Evolutionary conservation across 2,888 invertebrate genomes (phyloP).

Genomic region (Nephrotoma flavescens): DNA sequence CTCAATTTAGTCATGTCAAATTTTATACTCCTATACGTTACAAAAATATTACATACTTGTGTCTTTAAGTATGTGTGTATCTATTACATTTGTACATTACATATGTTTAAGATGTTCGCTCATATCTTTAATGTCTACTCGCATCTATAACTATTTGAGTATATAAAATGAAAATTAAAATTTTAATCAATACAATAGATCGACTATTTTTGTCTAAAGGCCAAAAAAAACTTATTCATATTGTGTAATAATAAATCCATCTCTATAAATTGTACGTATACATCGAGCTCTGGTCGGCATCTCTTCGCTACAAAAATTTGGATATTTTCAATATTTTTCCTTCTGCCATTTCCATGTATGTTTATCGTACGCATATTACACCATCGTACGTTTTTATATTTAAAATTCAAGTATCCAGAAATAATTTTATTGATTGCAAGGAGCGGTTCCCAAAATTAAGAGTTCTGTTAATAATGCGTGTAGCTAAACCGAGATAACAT

Average conservation of each 20-base stretch:
- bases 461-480: not conserved
- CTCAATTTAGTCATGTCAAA: too few species aligned
- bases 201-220: not conserved
- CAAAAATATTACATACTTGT: too few species aligned
- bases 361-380: not conserved
- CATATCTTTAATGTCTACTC: too few species aligned
- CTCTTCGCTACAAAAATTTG: not conserved
- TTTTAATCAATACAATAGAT: not conserved
- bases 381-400: not conserved
- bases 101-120: too few species aligned
- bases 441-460: not conserved
- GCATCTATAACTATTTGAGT: too few species aligned
- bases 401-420: not conserved
- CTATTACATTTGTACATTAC: too few species aligned
- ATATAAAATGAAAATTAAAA: not conserved
- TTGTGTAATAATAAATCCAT: not conserved
- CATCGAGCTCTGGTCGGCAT: not conserved
- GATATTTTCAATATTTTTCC: not conserved
- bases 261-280: not conserved
- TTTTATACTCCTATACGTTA: too few species aligned
- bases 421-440: not conserved
- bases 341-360: not conserved
- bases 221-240: not conserved
- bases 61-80: too few species aligned
- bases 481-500: not conserved